Conservation (phyloP, 2,888 invertebrate genomes). For the Capitulum mitella region DNA sequence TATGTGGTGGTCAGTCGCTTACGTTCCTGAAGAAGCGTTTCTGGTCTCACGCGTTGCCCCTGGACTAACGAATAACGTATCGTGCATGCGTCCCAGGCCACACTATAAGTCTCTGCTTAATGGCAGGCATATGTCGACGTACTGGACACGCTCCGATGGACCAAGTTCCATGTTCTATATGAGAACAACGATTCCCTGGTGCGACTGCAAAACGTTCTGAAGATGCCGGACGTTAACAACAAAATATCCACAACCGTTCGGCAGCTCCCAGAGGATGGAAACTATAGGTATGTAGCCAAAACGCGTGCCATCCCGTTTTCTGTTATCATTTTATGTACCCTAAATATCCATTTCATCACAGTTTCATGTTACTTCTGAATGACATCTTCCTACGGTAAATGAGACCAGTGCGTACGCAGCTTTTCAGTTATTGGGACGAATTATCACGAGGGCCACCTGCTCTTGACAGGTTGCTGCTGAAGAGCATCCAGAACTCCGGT, state of each 20-base stretch:
- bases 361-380: too few relatives aligned
- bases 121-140: slow-evolving; percentile 80
- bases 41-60: too few relatives aligned
- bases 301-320: background rate
- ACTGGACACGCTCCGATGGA: slow-evolving; percentile 86
- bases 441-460: too few relatives aligned
- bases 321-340: background rate
- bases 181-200: slow-evolving; percentile 91
- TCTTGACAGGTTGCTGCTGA: slow-evolving; percentile 33
- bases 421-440: too few relatives aligned
- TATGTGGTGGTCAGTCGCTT: too few relatives aligned
- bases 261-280: slow-evolving; percentile 34
- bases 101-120: too few relatives aligned
- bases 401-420: too few relatives aligned
- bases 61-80: too few relatives aligned
- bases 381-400: background rate
- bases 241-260: slow-evolving; percentile 35
- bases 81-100: too few relatives aligned
- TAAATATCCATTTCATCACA: too few relatives aligned
- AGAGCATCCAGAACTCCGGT: slow-evolving; percentile 38
- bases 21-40: too few relatives aligned
- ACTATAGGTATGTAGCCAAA: slow-evolving; percentile 33
- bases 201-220: slow-evolving; percentile 52
- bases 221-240: slow-evolving; percentile 33
- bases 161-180: slow-evolving; percentile 89